A percentile compares a stretch with the other conserved stretches of the same genome.
These are phyloP conservation scores for Pseudococcus longispinus DNA, from an alignment of 2,888 invertebrate genomes.

Conservation along the genomic window DNA sequence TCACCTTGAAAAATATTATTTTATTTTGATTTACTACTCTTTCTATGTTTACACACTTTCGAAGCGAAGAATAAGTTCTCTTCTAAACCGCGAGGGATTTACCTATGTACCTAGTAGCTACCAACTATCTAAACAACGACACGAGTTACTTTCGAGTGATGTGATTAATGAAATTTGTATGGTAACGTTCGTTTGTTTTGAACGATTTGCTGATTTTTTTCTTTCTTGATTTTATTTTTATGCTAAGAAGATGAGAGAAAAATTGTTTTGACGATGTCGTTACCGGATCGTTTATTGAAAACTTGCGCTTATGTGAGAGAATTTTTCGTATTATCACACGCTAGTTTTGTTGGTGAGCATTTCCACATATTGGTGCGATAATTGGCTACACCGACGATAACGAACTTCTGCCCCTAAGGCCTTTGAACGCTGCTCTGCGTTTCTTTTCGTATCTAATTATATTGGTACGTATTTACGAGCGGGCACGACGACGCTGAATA, in stretches of 20 bases:
- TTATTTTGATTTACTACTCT: background rate
- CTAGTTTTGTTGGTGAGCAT: background rate
- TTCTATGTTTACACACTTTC: background rate
- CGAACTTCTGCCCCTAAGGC: background rate
- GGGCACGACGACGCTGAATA: background rate
- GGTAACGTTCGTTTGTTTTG: background rate
- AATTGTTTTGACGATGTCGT: background rate
- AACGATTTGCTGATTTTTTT: background rate
- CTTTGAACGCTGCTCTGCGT: background rate
- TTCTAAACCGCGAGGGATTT: background rate
- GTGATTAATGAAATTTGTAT: background rate
- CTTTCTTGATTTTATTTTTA: background rate
- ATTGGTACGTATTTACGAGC: no score
- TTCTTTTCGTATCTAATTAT: background rate
- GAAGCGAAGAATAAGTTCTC: background rate
- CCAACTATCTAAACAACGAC: background rate
- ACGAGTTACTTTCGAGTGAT: background rate
- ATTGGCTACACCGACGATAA: background rate
- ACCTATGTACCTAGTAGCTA: background rate
- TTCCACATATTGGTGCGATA: background rate
- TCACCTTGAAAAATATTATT: constrained; percentile 17
- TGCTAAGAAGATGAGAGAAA: background rate
- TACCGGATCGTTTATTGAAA: background rate
- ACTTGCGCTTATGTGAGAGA: background rate
- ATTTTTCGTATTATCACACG: background rate